Conservation (phyloP, 2,113 vertebrate genomes). For the Peromyscus californicus region DNA sequence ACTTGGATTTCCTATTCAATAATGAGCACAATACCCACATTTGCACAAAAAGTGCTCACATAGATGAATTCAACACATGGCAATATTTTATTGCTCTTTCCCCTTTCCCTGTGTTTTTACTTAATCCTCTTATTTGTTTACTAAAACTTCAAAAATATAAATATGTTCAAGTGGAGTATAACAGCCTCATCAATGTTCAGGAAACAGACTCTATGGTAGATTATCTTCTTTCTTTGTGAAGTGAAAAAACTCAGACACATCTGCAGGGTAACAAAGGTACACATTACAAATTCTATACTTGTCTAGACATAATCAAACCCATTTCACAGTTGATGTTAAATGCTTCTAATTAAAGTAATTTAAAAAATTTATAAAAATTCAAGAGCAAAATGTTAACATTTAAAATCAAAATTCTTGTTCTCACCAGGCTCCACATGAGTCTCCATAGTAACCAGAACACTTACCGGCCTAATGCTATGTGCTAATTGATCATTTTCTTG, state of each 20-base stretch:
- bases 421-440: slow-evolving; percentile 20
- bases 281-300: slow-evolving; percentile 43
- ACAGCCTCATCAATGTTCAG: slow-evolving; percentile 19
- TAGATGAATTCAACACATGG: background rate
- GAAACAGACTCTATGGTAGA: slow-evolving; percentile 46
- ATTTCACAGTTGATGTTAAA: slow-evolving; percentile 65
- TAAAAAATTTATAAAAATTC: slow-evolving; percentile 74
- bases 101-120: background rate
- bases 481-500: slow-evolving; percentile 67
- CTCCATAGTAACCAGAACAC: slow-evolving; percentile 83
- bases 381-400: slow-evolving; percentile 78
- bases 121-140: slow-evolving; percentile 69
- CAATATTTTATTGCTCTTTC: background rate
- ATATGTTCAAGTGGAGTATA: slow-evolving; percentile 24
- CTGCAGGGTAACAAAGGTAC: slow-evolving; percentile 58
- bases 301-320: slow-evolving; percentile 74
- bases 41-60: background rate
- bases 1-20: slow-evolving; percentile 8
- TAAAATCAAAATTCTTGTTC: slow-evolving; percentile 75
- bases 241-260: slow-evolving; percentile 67
- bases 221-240: slow-evolving; percentile 37
- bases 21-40: background rate
- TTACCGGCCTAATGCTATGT: slow-evolving; percentile 65
- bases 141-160: slow-evolving; percentile 39
- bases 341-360: slow-evolving; percentile 72